Evolutionary conservation across 2,797 vertebrate genomes (phyloP).

Genomic region (Alosa sapidissima): DNA sequence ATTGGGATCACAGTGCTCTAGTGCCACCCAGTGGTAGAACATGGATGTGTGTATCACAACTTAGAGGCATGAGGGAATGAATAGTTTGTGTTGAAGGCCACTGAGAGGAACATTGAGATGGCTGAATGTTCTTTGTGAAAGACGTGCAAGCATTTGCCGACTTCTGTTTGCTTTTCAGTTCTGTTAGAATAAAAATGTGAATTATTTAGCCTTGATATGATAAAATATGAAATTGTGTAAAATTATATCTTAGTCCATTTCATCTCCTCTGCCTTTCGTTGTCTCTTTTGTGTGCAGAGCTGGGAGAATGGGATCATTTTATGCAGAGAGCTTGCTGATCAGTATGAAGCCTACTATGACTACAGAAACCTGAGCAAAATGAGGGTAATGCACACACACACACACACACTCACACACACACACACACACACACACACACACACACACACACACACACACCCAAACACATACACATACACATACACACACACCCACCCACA

Average conservation of each 20-base stretch:
- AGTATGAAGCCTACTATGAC: constrained; percentile 98
- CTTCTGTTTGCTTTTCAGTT: background rate
- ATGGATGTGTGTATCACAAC: background rate
- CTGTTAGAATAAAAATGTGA: background rate
- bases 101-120: background rate
- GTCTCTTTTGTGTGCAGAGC: constrained; percentile 74
- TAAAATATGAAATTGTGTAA: background rate
- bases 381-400: constrained; percentile 78
- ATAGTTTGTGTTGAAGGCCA: background rate
- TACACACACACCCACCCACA: too few relatives aligned
- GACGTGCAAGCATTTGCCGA: background rate
- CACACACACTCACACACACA: constrained; percentile 16
- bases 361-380: constrained; percentile 99
- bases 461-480: too few relatives aligned
- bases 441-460: background rate
- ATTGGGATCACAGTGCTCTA: constrained; percentile 35
- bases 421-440: background rate
- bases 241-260: background rate
- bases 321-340: constrained; percentile 95
- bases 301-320: constrained; percentile 99
- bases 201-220: background rate
- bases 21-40: constrained; percentile 65
- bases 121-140: background rate
- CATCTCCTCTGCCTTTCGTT: constrained; percentile 2
- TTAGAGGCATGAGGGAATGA: background rate